phyloP scores from a whole-genome alignment of 2,113 vertebrate genomes.

The Xenopus borealis region DNA sequence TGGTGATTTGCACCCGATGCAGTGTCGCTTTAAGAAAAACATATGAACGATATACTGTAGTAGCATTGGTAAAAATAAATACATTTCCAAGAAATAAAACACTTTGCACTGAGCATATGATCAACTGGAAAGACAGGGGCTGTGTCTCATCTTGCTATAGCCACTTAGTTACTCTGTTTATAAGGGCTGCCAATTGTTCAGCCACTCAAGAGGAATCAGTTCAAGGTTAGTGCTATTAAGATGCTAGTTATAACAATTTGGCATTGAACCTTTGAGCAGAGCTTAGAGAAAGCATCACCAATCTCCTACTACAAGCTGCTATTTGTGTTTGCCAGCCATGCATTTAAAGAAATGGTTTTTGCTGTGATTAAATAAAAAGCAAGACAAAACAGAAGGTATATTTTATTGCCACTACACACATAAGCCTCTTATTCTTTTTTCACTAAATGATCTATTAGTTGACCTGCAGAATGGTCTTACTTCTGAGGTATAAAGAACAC shows the following conservation, averaged over 20 bases:
- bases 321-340: not conserved
- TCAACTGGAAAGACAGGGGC: too few species aligned
- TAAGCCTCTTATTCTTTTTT: slow-evolving; percentile 17
- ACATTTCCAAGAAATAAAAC: not conserved
- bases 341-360: slow-evolving; percentile 10
- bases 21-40: too few species aligned
- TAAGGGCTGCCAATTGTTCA: not conserved
- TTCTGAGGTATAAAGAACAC: slow-evolving; percentile 55
- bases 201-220: not conserved
- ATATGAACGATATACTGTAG: too few species aligned
- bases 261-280: not conserved
- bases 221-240: not conserved
- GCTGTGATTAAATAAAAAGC: slow-evolving; percentile 31
- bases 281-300: not conserved
- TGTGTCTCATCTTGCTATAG: not conserved
- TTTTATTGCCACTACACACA: slow-evolving; percentile 26
- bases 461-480: slow-evolving; percentile 46
- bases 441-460: slow-evolving; percentile 45
- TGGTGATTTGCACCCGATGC: too few species aligned
- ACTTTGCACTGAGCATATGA: too few species aligned
- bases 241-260: not conserved
- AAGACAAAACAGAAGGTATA: slow-evolving; percentile 3
- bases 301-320: not conserved
- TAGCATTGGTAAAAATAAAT: too few species aligned
- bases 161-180: not conserved